Evolutionary conservation across 2,888 invertebrate genomes (phyloP), one percentile per base, ranked within the genome.

Genomic region (Oxystoma pomonae): DNA sequence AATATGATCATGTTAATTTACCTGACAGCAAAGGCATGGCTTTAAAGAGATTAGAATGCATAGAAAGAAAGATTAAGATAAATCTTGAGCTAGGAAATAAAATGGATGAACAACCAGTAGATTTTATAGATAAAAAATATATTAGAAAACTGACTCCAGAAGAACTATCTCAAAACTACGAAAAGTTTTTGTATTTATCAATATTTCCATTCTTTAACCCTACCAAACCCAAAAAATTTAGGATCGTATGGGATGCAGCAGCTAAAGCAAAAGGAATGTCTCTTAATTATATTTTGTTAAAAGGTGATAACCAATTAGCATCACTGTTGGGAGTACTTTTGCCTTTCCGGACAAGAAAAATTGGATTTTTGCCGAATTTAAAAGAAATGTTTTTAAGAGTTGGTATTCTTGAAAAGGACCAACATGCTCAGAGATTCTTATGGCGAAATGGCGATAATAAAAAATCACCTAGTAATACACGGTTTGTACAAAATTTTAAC

Each of bases 191-290:
- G 74, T 75, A 73, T 57, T 51, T 74, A 17, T 74, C 73, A 1
- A 71, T 75, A 58, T 74, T 75, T 61, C 67, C 66, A 2, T 70
- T 72, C 1, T 55, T 58, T 3, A 75, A 75, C 50, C 69, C 68
- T 0, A 73, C 73, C 18, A 76, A 76, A 61, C 71, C 69, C 2
- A 69, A 67, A 16, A 69, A 72, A 60, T 20, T 74, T 5, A 67
- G 76, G 22, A 53, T 75, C 2, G 75, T 76, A 1, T 74, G 70
- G 55, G 76, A 77, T 65, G 76, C 76, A 2, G 75, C 75, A 1
- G 75, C 73, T 1, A 70, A 65, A 19, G 66, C 62, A 16, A 22
- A 70, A 1, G 72, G 72, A 2, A 53, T 65, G 3, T 35, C 35
- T 35, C 12, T 35, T 7, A 77, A 77, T 61, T 72, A 72, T 9